Base-by-base conservation (phyloP, 2,113 vertebrate genomes). In the Nycticorax nycticorax region DNA sequence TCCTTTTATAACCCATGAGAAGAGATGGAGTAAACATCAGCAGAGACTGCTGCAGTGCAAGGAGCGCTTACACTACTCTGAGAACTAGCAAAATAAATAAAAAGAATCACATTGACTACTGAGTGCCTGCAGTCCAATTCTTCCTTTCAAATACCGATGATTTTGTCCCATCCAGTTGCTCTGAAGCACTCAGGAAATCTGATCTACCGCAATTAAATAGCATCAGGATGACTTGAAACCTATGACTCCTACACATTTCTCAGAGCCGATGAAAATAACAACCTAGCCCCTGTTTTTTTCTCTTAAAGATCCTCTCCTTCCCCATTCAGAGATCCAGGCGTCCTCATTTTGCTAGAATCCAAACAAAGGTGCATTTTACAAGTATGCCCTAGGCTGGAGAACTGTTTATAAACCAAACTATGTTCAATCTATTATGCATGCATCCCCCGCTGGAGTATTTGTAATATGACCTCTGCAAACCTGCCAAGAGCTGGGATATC, bases 21-120 rank as follows among this genome's bases (percentile, higher is more conserved):
- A 73, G 69, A 59, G 43, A 76, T 20, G 33, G 48, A 91, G 53
- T n/a, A 85, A 81, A 76, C 50, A 88, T 39, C 62, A 88, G 84
- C 84, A 93, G 45, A 64, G 43, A 30, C 59, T 95, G 67, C 94
- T 85, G 87, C 87, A 89, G 77, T 55, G 80, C 89, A 64, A 93
- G 78, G 37, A 94, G 73, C 69, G 56, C 60, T 95, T 62, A 64
- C 2, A 16, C 73, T 63, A 41, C 50, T 48, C 52, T 52, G 55
- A 69, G 50, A 95, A 76, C 37, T 14, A 80, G 50, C 41, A 80
- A 85, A 85, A 88, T 16, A 23, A 78, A 59, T 41, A 41, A 18
- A 64, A 69, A 43, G 71, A 39, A 91, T 37, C 45, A 53, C 33
- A 76, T 0, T 64, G 87, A 64, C 78, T 67, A 47, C 28, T 14